Evolutionary conservation across 2,797 vertebrate species (phyloP), one percentile per base, ranked within the genome.

Genomic region (Limosa lapponica): DNA sequence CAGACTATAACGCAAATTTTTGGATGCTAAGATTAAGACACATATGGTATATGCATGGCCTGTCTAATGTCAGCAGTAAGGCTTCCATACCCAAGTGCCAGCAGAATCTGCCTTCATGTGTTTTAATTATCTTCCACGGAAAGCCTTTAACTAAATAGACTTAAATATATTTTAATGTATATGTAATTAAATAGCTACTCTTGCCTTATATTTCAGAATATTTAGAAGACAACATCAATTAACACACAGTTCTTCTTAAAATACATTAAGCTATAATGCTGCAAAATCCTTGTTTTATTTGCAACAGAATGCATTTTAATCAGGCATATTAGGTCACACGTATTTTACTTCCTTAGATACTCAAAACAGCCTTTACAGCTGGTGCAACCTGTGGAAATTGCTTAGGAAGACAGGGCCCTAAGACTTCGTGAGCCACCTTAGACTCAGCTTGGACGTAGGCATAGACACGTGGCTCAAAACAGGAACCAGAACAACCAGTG

Each of bases 1-100:
- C 95, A 96, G 96, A 97, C 97, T 98, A 83, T 90, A 95, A 97
- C 94, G 58, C 82, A 59, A 91, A 90, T 62, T 93, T 89, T 59
- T 43, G 62, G 87, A 87, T 83, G 72, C 28, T 34, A 84, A 79
- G 79, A 95, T 91, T 83, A 89, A 95, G 84, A 89, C 69, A 89
- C 66, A 57, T 10, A 8, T 46, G 91, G 69, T 70, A 54, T 52
- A 57, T 15, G 51, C 48, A 28, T 16, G 82, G 80, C 52, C 93
- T 77, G 37, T 54, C 79, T 85, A 64, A 86, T 55, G 73, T 73
- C 64, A 57, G 66, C 80, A 59, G 10, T 39, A 30, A 96, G 91
- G 64, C 37, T 82, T 79, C 64, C n/a, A n/a, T 19, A 65, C 37
- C 19, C 71, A 75, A 58, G 64, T 48, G 84, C 73, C 73, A 95